Evolutionary conservation across 2,888 invertebrate species (phyloP), one percentile per base, ranked within the genome.

Genomic region (Cinara cedri): DNA sequence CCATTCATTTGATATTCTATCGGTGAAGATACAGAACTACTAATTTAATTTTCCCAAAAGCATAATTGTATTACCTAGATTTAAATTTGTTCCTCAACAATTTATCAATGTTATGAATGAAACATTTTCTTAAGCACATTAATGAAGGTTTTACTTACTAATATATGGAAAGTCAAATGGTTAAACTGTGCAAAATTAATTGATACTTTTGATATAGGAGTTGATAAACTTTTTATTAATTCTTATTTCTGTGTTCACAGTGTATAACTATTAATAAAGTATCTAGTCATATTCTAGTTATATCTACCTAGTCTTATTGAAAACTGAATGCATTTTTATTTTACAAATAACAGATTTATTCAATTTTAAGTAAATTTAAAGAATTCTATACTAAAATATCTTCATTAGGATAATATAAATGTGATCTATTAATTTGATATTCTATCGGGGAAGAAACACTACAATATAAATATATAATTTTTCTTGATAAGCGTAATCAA

Each of bases 361-460:
- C 42, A 1, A 3, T 62, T 63, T 26, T 9, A 21, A 42, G 16
- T 63, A 63, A 63, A 54, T 72, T 60, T 62, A 6, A 1, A n/a
- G 6, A 54, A n/a, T 24, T 24, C n/a, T 44, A 63, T 65, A 63
- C 74, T 51, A 63, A 21, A 74, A 8, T 16, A 60, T 70, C 60
- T 78, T 70, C 70, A 78, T 78, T 78, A 78, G 70, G 78, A 78
- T 78, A 78, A 78, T 78, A 78, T 70, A 68, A 70, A 78, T 78
- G 60, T 10, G 60, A 70, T 68, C 51, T 34, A 57, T 78, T 68
- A 49, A 62, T 78, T 78, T 70, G n/a, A 78, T 78, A 78, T 78
- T 78, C 78, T 78, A 78, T 78, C 78, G 60, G 70, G 60, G 78
- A 10, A 78, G 70, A 78, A 14, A 78, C 60, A 70, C 14, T n/a